Evolutionary conservation across 1,140 invertebrate species (phyloP), one percentile per base, ranked within the genome.

Genomic region (Pristionchus pacificus): DNA sequence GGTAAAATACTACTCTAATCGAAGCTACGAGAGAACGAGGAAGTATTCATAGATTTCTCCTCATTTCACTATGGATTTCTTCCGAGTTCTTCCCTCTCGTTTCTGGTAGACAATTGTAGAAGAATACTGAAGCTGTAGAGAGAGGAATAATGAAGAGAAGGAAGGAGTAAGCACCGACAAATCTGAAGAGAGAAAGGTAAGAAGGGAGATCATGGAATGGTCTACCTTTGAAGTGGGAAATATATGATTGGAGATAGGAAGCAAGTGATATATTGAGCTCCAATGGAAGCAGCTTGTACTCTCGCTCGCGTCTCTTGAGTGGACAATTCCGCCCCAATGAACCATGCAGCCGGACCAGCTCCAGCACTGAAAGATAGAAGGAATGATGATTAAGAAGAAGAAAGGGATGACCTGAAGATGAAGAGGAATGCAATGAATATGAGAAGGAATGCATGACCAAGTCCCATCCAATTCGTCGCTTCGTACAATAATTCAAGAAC

Each of bases 341-440:
- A 72, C 31, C 75, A 77, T 25, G 74, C 70, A 0, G 68, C 58
- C 1, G 74, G 74, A 2, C 74, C 74, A n/a, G 74, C 69, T 31
- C 74, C 74, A 32, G 67, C 66, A 38, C 69, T 73, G 65, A 72
- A 75, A 13, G 38, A 6, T 49, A 10, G 6, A 49, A 49, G 6
- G 38, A 10, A 19, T 49, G 19, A 49, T 49, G 38, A 49, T 49
- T 6, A 49, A 49, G 19, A 10, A 49, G 6, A 49, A n/a, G n/a
- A n/a, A n/a, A n/a, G n/a, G n/a, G n/a, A n/a, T n/a, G 6, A 49
- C 38, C 38, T 49, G 38, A 49, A 49, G 6, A 71, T 63, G 65
- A 75, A 74, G 19, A 76, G 60, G 62, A 75, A 75, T 2, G 74
- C n/a, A 1, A 75, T 30, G 32, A 75, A 74, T 13, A 75, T 33